phyloP scores from a whole-genome alignment of 2,888 invertebrate genomes.

The Cryptocheilus praepositus region DNA sequence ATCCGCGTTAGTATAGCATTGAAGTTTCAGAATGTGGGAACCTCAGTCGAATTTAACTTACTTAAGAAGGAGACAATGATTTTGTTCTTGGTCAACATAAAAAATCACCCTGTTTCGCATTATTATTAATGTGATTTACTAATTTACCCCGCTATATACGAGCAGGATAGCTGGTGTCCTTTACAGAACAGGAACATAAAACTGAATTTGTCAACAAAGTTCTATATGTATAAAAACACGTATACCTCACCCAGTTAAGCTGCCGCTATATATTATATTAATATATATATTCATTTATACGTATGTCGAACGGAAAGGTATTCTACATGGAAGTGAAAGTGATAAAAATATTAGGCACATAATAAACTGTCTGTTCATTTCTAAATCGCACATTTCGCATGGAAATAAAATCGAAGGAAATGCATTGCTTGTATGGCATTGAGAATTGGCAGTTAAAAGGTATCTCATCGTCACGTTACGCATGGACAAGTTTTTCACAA shows the following conservation, averaged over 20 bases:
- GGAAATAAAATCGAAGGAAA: conserved; percentile 57
- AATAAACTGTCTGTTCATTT: conserved; percentile 32
- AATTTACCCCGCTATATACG: conserved; percentile 49
- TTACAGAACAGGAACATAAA: conserved; percentile 69
- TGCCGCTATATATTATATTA: conserved; percentile 52
- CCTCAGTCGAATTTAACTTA: conserved; percentile 49
- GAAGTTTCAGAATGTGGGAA: conserved; percentile 52
- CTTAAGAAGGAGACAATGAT: conserved; percentile 38
- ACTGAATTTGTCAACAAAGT: conserved; percentile 59
- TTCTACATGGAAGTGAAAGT: conserved; percentile 50
- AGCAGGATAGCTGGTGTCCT: conserved; percentile 50
- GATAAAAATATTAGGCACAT: conserved; percentile 46
- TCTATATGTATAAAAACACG: conserved; percentile 50
- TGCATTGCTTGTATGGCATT: conserved; percentile 67
- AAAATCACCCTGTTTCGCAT: conserved; percentile 68
- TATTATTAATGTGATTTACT: conserved; percentile 52
- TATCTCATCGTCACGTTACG: conserved; percentile 41
- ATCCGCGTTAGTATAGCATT: conserved; percentile 37
- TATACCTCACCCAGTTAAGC: conserved; percentile 62
- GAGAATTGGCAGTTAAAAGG: conserved; percentile 64
- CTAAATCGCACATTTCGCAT: conserved; percentile 13
- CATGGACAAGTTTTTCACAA: conserved; percentile 41
- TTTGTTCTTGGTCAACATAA: conserved; percentile 55
- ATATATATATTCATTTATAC: conserved; percentile 10
- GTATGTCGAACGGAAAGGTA: conserved; percentile 34